These are phyloP conservation scores for Neomorphus geoffroyi DNA, from an alignment of 2,797 vertebrate genomes.

Conservation along the genomic window DNA sequence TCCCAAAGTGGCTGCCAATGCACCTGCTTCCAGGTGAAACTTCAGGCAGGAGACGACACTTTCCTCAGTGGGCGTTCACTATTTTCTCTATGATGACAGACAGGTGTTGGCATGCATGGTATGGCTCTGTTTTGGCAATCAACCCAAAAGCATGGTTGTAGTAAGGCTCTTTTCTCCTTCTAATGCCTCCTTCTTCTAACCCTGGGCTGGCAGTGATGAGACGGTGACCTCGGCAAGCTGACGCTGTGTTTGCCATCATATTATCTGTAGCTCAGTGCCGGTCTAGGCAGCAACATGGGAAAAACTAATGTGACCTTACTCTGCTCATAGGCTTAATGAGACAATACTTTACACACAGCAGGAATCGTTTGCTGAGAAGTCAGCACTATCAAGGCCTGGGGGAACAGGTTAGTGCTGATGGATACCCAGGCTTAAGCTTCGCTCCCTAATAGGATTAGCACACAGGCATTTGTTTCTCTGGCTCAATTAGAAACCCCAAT, in stretches of 20 bases:
- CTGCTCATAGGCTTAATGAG: background rate
- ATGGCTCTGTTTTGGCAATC: background rate
- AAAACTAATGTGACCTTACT: background rate
- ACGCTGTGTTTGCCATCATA: background rate
- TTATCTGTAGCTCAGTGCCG: fast-evolving
- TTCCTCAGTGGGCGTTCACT: background rate
- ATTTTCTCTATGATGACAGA: background rate
- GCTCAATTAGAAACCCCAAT: background rate
- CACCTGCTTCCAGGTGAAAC: background rate
- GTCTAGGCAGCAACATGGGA: background rate
- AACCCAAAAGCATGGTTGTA: background rate
- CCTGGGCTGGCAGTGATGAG: background rate
- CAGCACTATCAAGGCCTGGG: background rate
- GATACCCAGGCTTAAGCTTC: background rate
- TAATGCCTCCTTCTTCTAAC: too few relatives aligned
- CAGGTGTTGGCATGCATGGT: fast-evolving
- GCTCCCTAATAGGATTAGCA: background rate
- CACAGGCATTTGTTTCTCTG: background rate
- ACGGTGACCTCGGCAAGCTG: fast-evolving
- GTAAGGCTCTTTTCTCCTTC: background rate
- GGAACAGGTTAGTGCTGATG: background rate
- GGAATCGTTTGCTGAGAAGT: background rate
- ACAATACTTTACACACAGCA: background rate
- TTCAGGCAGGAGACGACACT: background rate
- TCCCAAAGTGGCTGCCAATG: background rate